phyloP scores from a whole-genome alignment of 2,797 vertebrate species.

The Bovichtus variegatus region DNA sequence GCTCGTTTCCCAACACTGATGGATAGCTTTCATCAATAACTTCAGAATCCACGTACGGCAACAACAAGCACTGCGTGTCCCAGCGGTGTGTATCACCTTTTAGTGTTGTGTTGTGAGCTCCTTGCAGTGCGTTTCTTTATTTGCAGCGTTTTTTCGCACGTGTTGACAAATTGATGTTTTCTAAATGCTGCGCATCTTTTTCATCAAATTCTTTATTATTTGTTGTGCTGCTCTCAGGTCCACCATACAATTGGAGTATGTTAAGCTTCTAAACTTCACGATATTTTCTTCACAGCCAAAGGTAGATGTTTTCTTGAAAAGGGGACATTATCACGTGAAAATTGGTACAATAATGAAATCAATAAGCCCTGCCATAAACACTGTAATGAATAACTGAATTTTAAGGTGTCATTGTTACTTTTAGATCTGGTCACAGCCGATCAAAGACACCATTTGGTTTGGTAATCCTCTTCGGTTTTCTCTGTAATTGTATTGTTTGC shows the following conservation, averaged over 20 bases:
- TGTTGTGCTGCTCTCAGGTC: no score
- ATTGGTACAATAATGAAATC: neutral
- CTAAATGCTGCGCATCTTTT: no score
- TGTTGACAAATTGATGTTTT: no score
- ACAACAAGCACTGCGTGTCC: no score
- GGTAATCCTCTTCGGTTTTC: constrained; percentile 25
- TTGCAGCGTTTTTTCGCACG: no score
- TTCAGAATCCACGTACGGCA: no score
- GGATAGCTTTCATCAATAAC: no score
- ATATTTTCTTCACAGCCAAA: constrained; percentile 10
- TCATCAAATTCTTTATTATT: no score
- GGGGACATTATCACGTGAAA: neutral
- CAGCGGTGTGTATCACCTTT: no score
- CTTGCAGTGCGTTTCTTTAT: no score
- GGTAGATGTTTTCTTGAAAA: neutral
- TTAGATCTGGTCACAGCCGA: constrained; percentile 13
- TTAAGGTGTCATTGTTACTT: constrained; percentile 3
- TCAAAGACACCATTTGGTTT: constrained; percentile 25
- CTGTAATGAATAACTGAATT: constrained; percentile 5
- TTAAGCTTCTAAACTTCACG: neutral
- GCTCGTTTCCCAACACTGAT: no score
- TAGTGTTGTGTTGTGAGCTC: no score
- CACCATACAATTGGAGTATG: neutral
- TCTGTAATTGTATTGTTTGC: constrained; percentile 3
- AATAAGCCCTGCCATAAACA: constrained; percentile 3